Base-by-base conservation (phyloP, 2,113 vertebrate genomes). In the Leptobrachium ailaonicum region DNA sequence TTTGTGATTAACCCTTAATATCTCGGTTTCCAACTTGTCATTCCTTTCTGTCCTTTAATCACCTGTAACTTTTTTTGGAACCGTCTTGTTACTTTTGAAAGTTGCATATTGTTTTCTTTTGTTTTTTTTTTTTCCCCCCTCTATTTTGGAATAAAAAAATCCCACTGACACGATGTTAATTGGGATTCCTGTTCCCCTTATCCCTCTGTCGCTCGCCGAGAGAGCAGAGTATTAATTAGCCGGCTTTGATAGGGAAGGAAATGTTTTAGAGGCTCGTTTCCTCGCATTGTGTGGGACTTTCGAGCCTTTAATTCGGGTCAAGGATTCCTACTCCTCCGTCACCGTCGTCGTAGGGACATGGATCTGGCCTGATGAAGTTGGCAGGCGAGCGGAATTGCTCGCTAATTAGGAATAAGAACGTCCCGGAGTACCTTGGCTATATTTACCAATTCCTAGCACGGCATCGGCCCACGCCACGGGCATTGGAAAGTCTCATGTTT, bases 201-300 rank as follows among this genome's bases (percentile, higher is more conserved):
- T 32, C 20, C 20, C 20, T 32, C 20, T 32, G 20, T 32, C 20
- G 20, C 20, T 32, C 20, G 20, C 20, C 20, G 56, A 60, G 13
- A 13, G 56, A 3, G 13, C 3, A 4, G 62, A 64, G 40, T 40
- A 1, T 11, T 4, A 60, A 2, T 2, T 32, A 11, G 32, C 2
- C 42, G 42, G 2, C 54, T 13, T 43, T n/a, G 53, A 32, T 44
- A 10, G 71, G 53, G 53, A 60, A 73, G 71, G 50, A 73, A 60
- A 73, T 73, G 43, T 41, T 73, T 73, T 58, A 43, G 11, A 60
- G 41, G 2, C 14, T 60, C 14, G 13, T 42, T 73, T 73, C 71
- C 53, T 42, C 14, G 12, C n/a, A 60, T 73, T 60, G 54, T 73
- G 41, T 60, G 53, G 71, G 41, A 40, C 54, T 73, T 9, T 14